These are phyloP conservation scores for Limnodromus scolopaceus DNA, from an alignment of 2,797 vertebrate species.

Conservation along the genomic window DNA sequence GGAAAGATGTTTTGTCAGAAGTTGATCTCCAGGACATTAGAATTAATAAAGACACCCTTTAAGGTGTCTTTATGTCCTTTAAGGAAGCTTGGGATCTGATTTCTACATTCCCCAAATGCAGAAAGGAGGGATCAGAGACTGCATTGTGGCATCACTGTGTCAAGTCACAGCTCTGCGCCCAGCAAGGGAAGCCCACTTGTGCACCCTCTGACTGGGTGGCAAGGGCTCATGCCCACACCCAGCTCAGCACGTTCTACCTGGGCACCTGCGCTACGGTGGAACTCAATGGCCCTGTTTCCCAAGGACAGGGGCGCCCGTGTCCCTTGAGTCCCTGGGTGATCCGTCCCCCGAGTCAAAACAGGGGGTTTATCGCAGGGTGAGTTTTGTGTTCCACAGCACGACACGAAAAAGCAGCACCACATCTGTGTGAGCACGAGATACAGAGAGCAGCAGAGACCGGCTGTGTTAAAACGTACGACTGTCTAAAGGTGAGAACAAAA, in stretches of 20 bases:
- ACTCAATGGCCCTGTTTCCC: neutral
- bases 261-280: accelerated
- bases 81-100: accelerated
- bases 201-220: neutral
- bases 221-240: neutral
- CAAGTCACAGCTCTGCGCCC: neutral
- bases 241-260: neutral
- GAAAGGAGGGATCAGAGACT: neutral
- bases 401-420: neutral
- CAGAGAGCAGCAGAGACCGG: neutral
- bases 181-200: accelerated
- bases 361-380: accelerated
- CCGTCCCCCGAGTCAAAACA: neutral
- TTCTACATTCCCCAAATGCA: neutral
- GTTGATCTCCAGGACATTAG: neutral
- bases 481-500: neutral
- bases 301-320: neutral
- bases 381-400: accelerated
- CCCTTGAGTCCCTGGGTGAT: neutral
- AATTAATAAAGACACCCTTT: neutral
- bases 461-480: accelerated
- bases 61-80: too few species aligned
- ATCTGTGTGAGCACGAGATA: neutral
- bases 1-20: neutral
- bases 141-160: neutral